Evolutionary conservation across 2,797 vertebrate species (phyloP).

Genomic region (Hypotaenidia okinawae): DNA sequence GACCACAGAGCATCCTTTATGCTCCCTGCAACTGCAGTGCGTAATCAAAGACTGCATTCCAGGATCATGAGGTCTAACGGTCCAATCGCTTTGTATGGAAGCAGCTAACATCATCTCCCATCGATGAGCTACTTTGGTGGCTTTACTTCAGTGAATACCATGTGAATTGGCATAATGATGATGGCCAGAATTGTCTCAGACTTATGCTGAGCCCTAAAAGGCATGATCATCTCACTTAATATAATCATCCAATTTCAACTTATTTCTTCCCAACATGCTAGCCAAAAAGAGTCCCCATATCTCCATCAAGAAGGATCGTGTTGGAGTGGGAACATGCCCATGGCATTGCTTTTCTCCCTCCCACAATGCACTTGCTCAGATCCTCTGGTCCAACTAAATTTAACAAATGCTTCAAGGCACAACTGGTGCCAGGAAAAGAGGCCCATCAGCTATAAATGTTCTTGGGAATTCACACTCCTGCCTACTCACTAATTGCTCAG

Average conservation of each 20-base stretch:
- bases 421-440: constrained; percentile 18
- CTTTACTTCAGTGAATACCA: background rate
- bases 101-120: background rate
- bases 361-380: background rate
- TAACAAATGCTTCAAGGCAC: constrained; percentile 41
- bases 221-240: background rate
- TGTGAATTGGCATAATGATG: background rate
- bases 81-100: background rate
- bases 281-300: background rate
- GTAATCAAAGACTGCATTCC: background rate
- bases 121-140: background rate
- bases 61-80: background rate
- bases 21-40: background rate
- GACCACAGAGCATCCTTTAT: background rate
- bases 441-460: constrained; percentile 29
- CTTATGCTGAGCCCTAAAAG: background rate
- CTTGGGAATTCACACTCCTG: constrained; percentile 30
- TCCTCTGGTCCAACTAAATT: constrained; percentile 35
- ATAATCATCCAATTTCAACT: background rate
- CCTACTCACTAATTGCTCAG: constrained; percentile 43
- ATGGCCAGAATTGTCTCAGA: background rate
- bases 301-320: background rate
- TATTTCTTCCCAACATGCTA: background rate
- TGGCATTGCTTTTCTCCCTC: constrained; percentile 1
- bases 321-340: background rate